Evolutionary conservation across 2,888 invertebrate genomes (phyloP).

Genomic region (Oscheius sp.): DNA sequence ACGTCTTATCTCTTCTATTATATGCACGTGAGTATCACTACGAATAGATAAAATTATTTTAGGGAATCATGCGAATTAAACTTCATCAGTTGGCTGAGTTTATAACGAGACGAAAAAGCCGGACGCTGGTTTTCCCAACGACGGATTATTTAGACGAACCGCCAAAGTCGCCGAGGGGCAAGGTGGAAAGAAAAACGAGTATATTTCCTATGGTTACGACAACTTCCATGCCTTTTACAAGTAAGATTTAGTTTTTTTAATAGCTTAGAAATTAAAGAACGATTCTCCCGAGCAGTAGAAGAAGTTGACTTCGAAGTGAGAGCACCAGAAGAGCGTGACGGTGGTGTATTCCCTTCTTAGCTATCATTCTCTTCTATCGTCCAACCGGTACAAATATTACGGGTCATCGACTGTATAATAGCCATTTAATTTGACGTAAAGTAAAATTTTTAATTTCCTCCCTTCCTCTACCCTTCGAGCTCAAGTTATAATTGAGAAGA

Average conservation of each 20-base stretch:
- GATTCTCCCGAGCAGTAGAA: conserved; percentile 2
- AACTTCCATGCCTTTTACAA: conserved; percentile 28
- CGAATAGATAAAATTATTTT: background rate
- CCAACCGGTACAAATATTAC: background rate
- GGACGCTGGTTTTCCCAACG: conserved; percentile 5
- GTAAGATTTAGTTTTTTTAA: background rate
- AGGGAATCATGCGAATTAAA: conserved; percentile 21
- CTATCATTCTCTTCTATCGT: background rate
- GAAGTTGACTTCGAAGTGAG: background rate
- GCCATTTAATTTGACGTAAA: too few relatives aligned
- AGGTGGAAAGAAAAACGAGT: background rate
- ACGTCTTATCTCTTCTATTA: conserved; percentile 28
- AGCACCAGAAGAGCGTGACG: background rate
- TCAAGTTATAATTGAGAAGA: too few relatives aligned
- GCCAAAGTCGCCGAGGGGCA: background rate
- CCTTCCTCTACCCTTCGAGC: too few relatives aligned
- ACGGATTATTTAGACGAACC: background rate
- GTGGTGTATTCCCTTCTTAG: background rate
- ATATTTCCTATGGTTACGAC: conserved; percentile 25
- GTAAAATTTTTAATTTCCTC: too few relatives aligned
- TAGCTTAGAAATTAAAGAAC: background rate
- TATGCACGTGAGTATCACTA: conserved; percentile 21
- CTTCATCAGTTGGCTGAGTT: conserved; percentile 20
- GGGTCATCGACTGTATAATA: background rate
- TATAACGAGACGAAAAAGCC: conserved; percentile 6